These are phyloP conservation scores for Rugalucina vietnamica DNA, from an alignment of 2,888 invertebrate species.

Conservation along the genomic window DNA sequence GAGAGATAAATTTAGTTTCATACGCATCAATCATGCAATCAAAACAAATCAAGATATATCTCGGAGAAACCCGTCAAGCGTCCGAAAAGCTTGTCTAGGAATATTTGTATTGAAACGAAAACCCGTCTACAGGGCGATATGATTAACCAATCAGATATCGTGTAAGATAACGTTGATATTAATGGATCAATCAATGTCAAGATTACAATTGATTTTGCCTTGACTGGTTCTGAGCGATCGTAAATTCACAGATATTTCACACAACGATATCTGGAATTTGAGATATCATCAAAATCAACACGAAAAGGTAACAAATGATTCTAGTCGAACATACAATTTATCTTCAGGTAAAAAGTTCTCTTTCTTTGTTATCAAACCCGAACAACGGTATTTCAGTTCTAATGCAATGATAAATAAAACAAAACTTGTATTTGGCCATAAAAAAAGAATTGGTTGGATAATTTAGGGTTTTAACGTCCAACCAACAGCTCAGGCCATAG, in stretches of 20 bases:
- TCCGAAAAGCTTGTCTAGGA: conserved; percentile 15
- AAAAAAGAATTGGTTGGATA: no score
- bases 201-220: conserved; percentile 14
- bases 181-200: conserved; percentile 52
- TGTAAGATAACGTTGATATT: conserved; percentile 43
- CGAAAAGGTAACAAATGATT: conserved; percentile 14
- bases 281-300: conserved; percentile 12
- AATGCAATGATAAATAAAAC: no score
- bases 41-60: conserved; percentile 1
- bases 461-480: no score
- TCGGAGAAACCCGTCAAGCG: background rate
- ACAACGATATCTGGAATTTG: background rate
- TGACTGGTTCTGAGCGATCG: conserved; percentile 11
- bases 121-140: conserved; percentile 34
- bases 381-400: no score
- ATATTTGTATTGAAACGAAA: conserved; percentile 23
- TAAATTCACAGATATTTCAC: conserved; percentile 12
- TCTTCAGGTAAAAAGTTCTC: background rate
- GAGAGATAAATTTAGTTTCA: background rate
- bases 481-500: no score
- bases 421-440: no score
- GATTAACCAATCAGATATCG: conserved; percentile 47
- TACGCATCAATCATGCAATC: background rate
- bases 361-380: background rate
- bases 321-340: conserved; percentile 1